Conservation (phyloP, 2,113 vertebrate species). For the Gopherus flavomarginatus region DNA sequence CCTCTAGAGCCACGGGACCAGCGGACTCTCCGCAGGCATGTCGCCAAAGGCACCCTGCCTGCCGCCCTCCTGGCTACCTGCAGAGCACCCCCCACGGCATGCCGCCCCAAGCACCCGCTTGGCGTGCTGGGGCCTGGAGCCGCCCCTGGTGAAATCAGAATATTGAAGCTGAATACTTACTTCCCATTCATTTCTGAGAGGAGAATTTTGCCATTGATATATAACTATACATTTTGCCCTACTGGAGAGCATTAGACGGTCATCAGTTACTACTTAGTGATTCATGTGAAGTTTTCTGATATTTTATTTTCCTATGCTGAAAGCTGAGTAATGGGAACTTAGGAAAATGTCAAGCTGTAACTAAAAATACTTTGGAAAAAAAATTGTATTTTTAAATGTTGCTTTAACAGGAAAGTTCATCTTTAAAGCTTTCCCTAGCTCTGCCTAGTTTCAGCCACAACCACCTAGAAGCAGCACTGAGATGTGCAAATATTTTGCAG, state of each 20-base stretch:
- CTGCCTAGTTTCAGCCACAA: background rate
- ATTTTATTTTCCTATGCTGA: background rate
- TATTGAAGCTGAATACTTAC: constrained; percentile 4
- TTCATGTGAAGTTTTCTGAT: background rate
- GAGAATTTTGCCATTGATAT: background rate
- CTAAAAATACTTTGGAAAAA: background rate
- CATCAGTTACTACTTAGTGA: background rate
- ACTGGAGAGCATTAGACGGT: background rate
- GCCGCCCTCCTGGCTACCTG: no score
- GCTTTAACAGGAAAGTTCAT: background rate
- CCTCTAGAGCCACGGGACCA: no score
- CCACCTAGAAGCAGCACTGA: background rate
- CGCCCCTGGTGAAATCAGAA: background rate
- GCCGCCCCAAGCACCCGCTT: no score
- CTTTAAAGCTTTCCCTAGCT: background rate
- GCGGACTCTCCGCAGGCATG: no score
- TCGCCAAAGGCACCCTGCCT: no score
- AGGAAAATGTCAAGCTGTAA: background rate
- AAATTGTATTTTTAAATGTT: background rate
- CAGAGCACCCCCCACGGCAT: no score
- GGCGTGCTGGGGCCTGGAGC: no score
- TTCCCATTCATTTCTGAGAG: constrained; percentile 32
- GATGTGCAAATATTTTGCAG: background rate
- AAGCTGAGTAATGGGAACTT: background rate
- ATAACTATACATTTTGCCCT: background rate